Percentiles rank a stretch among this genome's conserved stretches.
phyloP scores from a whole-genome alignment of 2,888 invertebrate genomes.

The Tetheella fluctuosa region DNA sequence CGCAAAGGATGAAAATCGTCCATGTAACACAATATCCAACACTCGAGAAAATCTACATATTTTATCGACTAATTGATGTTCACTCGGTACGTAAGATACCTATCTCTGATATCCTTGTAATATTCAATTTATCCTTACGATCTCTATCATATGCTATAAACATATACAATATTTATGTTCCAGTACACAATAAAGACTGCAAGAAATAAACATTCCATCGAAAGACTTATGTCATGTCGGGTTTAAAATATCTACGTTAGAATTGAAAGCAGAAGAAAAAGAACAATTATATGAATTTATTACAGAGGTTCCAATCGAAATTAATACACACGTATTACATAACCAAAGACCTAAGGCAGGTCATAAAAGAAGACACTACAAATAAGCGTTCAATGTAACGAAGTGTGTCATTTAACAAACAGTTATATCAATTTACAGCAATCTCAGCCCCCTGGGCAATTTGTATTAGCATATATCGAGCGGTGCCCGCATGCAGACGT shows the following conservation, averaged over 20 bases:
- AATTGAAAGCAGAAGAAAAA: neutral
- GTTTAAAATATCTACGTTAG: neutral
- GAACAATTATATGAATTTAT: neutral
- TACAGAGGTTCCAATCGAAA: neutral
- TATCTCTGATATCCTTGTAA: neutral
- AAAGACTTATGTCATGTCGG: neutral
- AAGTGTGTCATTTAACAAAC: conserved; percentile 30
- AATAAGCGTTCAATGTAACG: conserved; percentile 15
- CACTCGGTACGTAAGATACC: neutral
- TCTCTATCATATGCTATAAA: neutral
- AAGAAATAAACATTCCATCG: neutral
- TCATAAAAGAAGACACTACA: conserved; percentile 6
- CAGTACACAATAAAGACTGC: neutral
- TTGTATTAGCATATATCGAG: conserved; percentile 51
- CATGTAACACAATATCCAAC: neutral
- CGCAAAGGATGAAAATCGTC: neutral
- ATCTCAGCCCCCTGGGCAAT: conserved; percentile 53
- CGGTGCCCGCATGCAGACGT: conserved; percentile 45
- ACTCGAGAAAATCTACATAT: neutral
- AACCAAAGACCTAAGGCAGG: neutral
- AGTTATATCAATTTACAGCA: conserved; percentile 55
- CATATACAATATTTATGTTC: neutral
- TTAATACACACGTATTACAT: neutral
- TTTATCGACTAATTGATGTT: neutral
- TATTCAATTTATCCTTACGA: neutral